Conservation (phyloP, 2,797 vertebrate species). For the Dendrocincla tyrannina region DNA sequence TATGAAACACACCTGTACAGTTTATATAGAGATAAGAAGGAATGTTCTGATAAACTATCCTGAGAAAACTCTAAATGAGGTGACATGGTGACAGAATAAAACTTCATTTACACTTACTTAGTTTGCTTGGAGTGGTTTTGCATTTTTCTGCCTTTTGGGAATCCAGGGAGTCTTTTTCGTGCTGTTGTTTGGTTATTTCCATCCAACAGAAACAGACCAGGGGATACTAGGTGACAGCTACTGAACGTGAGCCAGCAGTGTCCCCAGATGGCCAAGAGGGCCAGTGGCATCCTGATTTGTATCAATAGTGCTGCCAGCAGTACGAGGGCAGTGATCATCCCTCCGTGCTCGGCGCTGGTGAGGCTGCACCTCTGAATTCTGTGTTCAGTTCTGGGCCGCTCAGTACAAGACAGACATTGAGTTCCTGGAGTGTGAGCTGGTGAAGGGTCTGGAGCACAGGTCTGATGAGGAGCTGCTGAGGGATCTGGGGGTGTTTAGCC, state of each 20-base stretch:
- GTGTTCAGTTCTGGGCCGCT: not conserved
- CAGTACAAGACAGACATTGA: not conserved
- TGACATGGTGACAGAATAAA: not conserved
- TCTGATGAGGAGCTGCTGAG: fast-evolving
- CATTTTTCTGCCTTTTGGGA: not conserved
- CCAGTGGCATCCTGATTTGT: not conserved
- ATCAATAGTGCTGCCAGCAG: not conserved
- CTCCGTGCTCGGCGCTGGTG: fast-evolving
- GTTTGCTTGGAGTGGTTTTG: not conserved
- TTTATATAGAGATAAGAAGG: not conserved
- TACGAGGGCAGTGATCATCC: too few relatives aligned
- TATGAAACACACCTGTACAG: not conserved
- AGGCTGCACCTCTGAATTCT: fast-evolving
- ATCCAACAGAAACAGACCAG: not conserved
- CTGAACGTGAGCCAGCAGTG: fast-evolving
- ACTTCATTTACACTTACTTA: not conserved
- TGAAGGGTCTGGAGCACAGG: not conserved
- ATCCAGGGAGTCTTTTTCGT: not conserved
- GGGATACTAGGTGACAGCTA: not conserved
- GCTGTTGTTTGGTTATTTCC: not conserved
- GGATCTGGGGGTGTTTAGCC: fast-evolving
- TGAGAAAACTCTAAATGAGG: not conserved
- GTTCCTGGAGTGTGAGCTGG: fast-evolving
- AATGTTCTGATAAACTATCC: not conserved
- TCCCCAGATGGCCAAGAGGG: not conserved